These are phyloP conservation scores for Sphenopsis melanotis DNA, from an alignment of 2,797 vertebrate species.

Conservation along the genomic window DNA sequence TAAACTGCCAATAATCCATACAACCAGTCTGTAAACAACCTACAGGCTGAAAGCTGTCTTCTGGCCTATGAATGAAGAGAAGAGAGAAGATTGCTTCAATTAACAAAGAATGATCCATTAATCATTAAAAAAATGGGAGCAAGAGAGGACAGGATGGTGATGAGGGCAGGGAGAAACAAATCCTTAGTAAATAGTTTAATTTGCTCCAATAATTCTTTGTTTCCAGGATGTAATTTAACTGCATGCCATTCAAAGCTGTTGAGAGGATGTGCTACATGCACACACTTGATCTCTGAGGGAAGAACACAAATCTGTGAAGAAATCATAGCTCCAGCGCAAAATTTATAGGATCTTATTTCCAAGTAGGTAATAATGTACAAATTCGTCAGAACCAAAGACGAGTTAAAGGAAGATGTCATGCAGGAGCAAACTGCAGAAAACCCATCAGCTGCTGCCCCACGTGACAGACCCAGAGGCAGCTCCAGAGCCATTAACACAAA, in stretches of 20 bases:
- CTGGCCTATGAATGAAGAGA: neutral
- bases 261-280: neutral
- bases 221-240: neutral
- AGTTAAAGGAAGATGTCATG: slow-evolving; percentile 31
- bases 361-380: slow-evolving; percentile 2
- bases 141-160: neutral
- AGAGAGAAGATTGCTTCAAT: neutral
- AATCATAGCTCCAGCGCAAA: neutral
- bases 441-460: slow-evolving; percentile 21
- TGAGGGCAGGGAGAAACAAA: neutral
- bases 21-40: neutral
- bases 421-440: slow-evolving; percentile 12
- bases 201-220: neutral
- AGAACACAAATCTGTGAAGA: neutral
- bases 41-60: neutral
- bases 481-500: slow-evolving; percentile 48
- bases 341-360: slow-evolving; percentile 36
- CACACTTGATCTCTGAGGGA: neutral
- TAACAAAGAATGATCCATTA: neutral
- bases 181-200: neutral
- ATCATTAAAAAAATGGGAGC: neutral
- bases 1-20: slow-evolving; percentile 20
- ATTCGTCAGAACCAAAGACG: neutral
- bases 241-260: neutral
- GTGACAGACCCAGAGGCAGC: slow-evolving; percentile 62